Percentiles rank a stretch among this genome's conserved stretches.
Evolutionary conservation across 2,113 vertebrate species (phyloP).

Genomic region (Hassar affinis): DNA sequence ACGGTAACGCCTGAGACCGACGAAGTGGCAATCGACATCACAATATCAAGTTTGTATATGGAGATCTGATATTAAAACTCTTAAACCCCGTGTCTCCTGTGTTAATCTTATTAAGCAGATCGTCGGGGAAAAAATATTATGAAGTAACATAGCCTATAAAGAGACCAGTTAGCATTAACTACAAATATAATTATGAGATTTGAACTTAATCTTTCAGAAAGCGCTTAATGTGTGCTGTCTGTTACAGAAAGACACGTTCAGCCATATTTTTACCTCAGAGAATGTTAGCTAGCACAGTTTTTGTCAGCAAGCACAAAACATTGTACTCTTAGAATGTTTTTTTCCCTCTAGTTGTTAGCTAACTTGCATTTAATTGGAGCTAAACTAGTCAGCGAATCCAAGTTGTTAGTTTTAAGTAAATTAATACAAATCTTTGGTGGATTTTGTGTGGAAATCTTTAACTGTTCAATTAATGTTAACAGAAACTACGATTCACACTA

Average conservation of each 20-base stretch:
- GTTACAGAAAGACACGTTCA: background rate
- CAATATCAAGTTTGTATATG: slow-evolving; percentile 61
- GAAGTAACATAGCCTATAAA: too few species aligned
- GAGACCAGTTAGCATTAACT: too few species aligned
- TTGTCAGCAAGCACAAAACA: background rate
- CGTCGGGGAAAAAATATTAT: too few species aligned
- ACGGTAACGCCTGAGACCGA: slow-evolving; percentile 39
- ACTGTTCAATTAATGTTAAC: too few species aligned
- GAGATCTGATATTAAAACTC: slow-evolving; percentile 65
- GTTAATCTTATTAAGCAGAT: too few species aligned
- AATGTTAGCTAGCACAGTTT: background rate
- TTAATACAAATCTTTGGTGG: background rate
- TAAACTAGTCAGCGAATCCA: background rate
- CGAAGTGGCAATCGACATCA: slow-evolving; percentile 50
- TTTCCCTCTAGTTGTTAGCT: background rate
- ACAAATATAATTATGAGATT: too few species aligned
- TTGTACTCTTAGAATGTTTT: background rate
- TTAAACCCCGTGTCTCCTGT: background rate
- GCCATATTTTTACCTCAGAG: background rate
- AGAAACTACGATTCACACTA: background rate
- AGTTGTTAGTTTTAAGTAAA: background rate
- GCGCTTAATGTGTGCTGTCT: background rate
- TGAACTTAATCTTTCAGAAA: too few species aligned
- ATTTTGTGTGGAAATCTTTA: background rate
- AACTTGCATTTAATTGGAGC: background rate